phyloP scores from a whole-genome alignment of 2,888 invertebrate genomes.

The Nymphalis c-album region DNA sequence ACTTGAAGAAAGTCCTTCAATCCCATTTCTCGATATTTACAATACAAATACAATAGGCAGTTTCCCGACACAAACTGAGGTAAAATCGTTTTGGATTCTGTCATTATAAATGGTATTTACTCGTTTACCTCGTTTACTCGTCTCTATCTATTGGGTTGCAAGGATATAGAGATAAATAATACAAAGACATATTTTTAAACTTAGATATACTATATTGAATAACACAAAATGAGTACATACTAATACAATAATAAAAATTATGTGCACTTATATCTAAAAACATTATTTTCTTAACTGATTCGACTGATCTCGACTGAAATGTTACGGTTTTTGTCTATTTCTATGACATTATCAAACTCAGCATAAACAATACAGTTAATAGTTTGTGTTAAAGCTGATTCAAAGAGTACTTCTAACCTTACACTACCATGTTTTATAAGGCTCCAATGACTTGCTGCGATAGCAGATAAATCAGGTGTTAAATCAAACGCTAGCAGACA shows the following conservation, averaged over 20 bases:
- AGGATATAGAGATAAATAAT: background rate
- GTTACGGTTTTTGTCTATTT: conserved; percentile 34
- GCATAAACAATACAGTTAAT: conserved; percentile 42
- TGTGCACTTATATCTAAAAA: background rate
- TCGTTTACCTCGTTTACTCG: no score
- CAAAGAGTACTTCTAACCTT: conserved; percentile 40
- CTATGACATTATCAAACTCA: conserved; percentile 41
- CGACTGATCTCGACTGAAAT: conserved; percentile 25
- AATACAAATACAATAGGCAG: no score
- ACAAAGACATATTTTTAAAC: background rate
- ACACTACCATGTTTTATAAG: conserved; percentile 40
- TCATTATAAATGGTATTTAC: no score
- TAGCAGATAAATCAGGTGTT: conserved; percentile 40
- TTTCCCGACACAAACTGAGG: no score
- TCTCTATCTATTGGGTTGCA: no score
- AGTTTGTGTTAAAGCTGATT: conserved; percentile 37
- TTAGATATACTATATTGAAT: no score
- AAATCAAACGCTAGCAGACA: conserved; percentile 4
- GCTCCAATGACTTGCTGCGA: conserved; percentile 39
- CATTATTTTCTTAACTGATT: conserved; percentile 26
- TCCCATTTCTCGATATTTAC: no score
- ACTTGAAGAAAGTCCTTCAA: no score
- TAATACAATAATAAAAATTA: background rate
- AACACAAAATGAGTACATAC: background rate
- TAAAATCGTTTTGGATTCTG: no score